These are phyloP conservation scores for Blennius ocellaris DNA, from an alignment of 2,113 vertebrate species.

Conservation along the genomic window DNA sequence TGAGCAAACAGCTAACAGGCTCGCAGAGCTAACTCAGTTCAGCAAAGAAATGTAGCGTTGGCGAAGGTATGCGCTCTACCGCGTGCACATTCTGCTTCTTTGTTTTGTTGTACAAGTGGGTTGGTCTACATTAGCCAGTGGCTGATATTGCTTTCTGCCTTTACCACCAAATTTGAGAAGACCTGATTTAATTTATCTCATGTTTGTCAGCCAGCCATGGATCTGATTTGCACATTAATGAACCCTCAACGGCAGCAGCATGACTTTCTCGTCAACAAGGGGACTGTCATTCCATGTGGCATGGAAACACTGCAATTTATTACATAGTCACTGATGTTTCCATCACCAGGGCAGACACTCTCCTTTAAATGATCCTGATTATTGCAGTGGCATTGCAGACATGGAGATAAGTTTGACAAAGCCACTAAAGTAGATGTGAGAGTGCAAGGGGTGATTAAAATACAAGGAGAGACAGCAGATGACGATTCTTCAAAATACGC, in stretches of 20 bases:
- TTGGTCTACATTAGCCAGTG: no score
- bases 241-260: not conserved
- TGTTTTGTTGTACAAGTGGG: no score
- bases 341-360: not conserved
- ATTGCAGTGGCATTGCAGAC: not conserved
- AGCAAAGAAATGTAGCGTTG: no score
- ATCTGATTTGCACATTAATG: slow-evolving; percentile 2
- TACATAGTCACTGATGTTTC: not conserved
- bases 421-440: not conserved
- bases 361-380: slow-evolving; percentile 5
- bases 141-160: no score
- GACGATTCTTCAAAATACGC: slow-evolving; percentile 42
- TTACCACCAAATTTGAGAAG: no score
- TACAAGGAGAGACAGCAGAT: not conserved
- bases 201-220: not conserved
- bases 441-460: slow-evolving; percentile 17
- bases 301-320: not conserved
- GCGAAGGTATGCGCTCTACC: no score
- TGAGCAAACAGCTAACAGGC: no score
- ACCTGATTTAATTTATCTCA: not conserved
- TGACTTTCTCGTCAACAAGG: not conserved
- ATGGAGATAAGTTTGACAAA: slow-evolving; percentile 11
- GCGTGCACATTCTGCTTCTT: no score
- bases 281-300: not conserved
- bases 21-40: no score